These are phyloP conservation scores for Sebastes cheni DNA, from an alignment of 2,797 vertebrate genomes.

Conservation along the genomic window DNA sequence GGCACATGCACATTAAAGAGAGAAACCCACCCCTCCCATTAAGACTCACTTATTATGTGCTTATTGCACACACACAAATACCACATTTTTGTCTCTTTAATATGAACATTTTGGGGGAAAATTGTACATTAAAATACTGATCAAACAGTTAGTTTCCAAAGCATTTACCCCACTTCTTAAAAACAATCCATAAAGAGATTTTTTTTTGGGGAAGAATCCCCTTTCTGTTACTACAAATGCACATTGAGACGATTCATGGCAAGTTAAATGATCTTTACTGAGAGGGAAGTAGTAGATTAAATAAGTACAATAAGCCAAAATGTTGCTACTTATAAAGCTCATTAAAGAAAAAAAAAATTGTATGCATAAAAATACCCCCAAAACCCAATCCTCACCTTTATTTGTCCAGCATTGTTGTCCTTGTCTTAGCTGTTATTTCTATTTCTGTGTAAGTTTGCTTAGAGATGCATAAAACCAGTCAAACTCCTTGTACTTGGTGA, in stretches of 20 bases:
- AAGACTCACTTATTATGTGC: background rate
- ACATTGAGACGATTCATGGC: background rate
- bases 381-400: no score
- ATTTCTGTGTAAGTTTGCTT: no score
- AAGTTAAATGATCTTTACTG: background rate
- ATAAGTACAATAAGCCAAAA: background rate
- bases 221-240: background rate
- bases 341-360: background rate
- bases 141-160: background rate
- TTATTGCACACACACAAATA: background rate
- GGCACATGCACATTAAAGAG: slow-evolving; percentile 6
- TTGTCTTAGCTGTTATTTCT: no score
- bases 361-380: no score
- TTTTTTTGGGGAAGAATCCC: background rate
- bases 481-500: no score
- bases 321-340: background rate
- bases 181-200: slow-evolving; percentile 16
- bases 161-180: background rate
- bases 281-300: background rate
- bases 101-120: background rate
- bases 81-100: background rate
- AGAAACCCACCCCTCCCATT: background rate
- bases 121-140: background rate
- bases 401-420: no score
- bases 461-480: no score